phyloP scores from a whole-genome alignment of 2,113 vertebrate species.

The Egretta garzetta region DNA sequence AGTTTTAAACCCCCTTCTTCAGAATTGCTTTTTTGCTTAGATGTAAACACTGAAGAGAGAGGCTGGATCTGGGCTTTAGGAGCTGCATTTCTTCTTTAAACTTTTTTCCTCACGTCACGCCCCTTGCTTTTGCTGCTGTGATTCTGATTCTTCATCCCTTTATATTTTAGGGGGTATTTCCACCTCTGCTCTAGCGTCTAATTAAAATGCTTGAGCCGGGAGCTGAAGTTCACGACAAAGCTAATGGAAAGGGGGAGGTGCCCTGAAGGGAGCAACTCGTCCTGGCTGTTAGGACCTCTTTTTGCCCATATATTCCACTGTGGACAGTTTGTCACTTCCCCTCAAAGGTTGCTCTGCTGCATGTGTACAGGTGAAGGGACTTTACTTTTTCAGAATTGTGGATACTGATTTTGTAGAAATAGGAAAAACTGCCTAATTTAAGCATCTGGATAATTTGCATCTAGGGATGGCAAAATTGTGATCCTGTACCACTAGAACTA shows the following conservation, averaged over 20 bases:
- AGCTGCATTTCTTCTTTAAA: not conserved
- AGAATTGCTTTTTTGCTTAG: not conserved
- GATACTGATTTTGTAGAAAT: not conserved
- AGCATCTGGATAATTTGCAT: not conserved
- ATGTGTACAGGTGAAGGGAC: not conserved
- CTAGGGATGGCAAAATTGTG: not conserved
- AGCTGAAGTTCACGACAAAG: not conserved
- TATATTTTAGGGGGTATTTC: not conserved
- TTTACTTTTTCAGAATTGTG: not conserved
- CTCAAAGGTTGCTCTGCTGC: not conserved
- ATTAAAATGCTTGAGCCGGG: not conserved
- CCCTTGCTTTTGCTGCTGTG: not conserved
- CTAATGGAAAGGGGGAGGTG: not conserved
- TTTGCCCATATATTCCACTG: not conserved
- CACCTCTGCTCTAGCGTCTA: not conserved
- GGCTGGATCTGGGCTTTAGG: not conserved
- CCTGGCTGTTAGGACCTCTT: not conserved
- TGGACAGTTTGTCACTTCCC: not conserved
- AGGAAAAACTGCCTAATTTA: not conserved
- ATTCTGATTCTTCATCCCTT: not conserved
- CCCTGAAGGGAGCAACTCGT: not conserved
- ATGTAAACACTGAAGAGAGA: not conserved
- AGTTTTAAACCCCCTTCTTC: not conserved
- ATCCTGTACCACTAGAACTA: not conserved
- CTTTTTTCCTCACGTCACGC: not conserved